Conservation (phyloP, 2,888 invertebrate species). For the Hyposoter didymator region DNA sequence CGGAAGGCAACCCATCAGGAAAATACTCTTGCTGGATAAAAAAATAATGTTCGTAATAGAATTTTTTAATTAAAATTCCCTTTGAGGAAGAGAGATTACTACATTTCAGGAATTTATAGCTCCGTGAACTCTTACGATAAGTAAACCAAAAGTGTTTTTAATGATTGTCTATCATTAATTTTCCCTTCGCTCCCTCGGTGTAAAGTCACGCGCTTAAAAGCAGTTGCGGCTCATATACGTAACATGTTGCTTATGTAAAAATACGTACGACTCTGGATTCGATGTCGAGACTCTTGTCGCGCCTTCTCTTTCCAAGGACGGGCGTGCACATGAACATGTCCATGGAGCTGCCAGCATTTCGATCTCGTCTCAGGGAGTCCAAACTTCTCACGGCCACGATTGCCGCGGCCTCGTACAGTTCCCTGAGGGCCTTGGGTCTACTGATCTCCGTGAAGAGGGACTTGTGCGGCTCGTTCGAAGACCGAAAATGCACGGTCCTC, state of each 20-base stretch:
- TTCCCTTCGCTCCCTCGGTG: background rate
- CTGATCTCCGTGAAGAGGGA: slow-evolving; percentile 91
- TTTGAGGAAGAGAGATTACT: background rate
- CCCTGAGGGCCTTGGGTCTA: slow-evolving; percentile 90
- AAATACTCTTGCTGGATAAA: background rate
- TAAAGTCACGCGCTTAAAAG: slow-evolving; percentile 36
- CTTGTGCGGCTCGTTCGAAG: slow-evolving; percentile 89
- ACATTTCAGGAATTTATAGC: background rate
- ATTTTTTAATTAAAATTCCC: background rate
- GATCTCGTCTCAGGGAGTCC: slow-evolving; percentile 89
- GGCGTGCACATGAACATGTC: slow-evolving; percentile 92
- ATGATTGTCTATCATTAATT: slow-evolving; percentile 33
- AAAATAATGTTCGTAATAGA: background rate
- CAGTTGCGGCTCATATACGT: background rate
- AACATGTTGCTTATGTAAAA: background rate
- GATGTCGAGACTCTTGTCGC: slow-evolving; percentile 91
- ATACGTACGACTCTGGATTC: slow-evolving; percentile 94
- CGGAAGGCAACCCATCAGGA: too few relatives aligned
- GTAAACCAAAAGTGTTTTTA: slow-evolving; percentile 20
- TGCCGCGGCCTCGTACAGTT: slow-evolving; percentile 92
- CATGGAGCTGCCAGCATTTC: slow-evolving; percentile 87
- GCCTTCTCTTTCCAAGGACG: slow-evolving; percentile 90
- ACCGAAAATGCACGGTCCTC: slow-evolving; percentile 91
- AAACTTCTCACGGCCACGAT: slow-evolving; percentile 88
- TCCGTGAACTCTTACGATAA: background rate